Evolutionary conservation across 37 sponge, comb jelly and placozoan species (phyloP).

Genomic region (Crambe crambe): DNA sequence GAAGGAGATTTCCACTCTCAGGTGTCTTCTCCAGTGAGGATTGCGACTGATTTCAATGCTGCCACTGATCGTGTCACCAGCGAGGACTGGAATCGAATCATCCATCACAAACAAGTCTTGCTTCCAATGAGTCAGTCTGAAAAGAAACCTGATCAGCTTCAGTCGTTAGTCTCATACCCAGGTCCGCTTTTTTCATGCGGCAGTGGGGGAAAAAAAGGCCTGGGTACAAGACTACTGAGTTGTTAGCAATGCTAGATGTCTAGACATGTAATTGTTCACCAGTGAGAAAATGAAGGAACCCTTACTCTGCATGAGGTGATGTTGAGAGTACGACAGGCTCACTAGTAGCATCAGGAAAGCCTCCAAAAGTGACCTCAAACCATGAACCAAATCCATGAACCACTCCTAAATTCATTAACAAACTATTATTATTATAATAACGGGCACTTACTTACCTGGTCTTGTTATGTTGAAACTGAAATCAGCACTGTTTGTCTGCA

Average conservation of each 20-base stretch:
- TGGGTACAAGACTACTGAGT: too few species aligned
- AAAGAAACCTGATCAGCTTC: neutral
- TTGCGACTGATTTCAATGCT: constrained; percentile 40
- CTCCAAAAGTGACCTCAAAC: constrained; percentile 64
- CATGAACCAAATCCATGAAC: constrained; percentile 76
- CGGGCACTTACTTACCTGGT: constrained; percentile 18
- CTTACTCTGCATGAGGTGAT: constrained; percentile 44
- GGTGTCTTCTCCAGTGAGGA: constrained; percentile 61
- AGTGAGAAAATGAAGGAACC: neutral
- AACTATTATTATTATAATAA: too few species aligned
- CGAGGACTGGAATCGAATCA: constrained; percentile 17
- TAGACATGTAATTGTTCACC: too few species aligned
- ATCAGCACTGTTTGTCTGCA: too few species aligned
- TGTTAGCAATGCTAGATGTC: too few species aligned
- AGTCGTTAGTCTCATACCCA: neutral
- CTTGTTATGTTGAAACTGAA: constrained; percentile 43
- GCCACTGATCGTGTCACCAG: constrained; percentile 32
- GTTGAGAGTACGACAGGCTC: constrained; percentile 56
- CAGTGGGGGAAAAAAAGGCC: neutral
- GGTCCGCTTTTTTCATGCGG: neutral
- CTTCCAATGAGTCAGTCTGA: constrained; percentile 75
- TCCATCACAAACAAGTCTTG: constrained; percentile 68
- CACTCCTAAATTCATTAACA: constrained; percentile 17
- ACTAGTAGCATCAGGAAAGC: neutral
- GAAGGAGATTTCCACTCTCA: constrained; percentile 21